Evolutionary conservation across 2,888 invertebrate species (phyloP), one percentile per base, ranked within the genome.

Genomic region (Labia minor): DNA sequence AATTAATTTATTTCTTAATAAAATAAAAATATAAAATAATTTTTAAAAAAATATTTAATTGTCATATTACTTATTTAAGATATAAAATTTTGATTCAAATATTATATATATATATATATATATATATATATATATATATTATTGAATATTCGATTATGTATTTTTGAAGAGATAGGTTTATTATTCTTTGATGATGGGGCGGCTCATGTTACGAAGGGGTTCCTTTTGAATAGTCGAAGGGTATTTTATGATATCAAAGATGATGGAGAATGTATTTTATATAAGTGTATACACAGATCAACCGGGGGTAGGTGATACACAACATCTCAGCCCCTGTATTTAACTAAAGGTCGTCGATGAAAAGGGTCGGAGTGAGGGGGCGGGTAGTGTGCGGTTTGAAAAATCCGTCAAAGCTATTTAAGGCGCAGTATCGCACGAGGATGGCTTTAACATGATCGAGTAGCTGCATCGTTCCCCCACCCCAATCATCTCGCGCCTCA

Each of bases 401-500:
- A 49, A 49, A 49, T 49, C 49, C 49, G 49, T 49, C 49, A 49
- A 49, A 49, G 49, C 49, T 49, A 49, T 49, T 49, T 49, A n/a
- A 49, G 16, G 49, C 49, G 49, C 16, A 14, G 49, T 49, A 49
- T 49, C 49, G 49, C 49, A n/a, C 6, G 49, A n/a, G 26, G 26
- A 26, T 26, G 8, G 26, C 16, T 49, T 11, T n/a, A 49, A 49
- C 49, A 49, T 49, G 49, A 49, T 49, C 49, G 49, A 49, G 49
- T 49, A 49, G 49, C 49, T 49, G 26, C 49, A 14, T 49, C 72
- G 77, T 37, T 72, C 78, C 71, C 76, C 77, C 72, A 72, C 74
- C 73, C 71, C 76, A n/a, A n/a, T n/a, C n/a, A n/a, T 76, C 76
- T 74, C 76, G 73, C 77, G 76, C 76, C 76, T 76, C 75, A 76